phyloP scores from a whole-genome alignment of 2,797 vertebrate genomes.

The Borostomias antarcticus region DNA sequence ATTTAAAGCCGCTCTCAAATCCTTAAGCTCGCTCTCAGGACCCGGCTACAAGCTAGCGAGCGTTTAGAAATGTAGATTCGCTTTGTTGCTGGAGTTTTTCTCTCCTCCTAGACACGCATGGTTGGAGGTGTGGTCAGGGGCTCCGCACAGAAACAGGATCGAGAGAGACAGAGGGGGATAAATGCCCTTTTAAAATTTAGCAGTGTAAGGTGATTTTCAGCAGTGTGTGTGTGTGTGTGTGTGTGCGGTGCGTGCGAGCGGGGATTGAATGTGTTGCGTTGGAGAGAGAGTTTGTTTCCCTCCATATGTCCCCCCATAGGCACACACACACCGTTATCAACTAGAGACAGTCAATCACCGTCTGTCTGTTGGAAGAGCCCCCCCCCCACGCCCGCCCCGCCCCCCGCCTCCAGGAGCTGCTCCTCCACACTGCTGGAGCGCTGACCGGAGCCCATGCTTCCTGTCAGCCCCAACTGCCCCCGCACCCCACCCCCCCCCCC shows the following conservation, averaged over 20 bases:
- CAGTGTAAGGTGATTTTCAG: neutral
- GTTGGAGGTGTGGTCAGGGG: neutral
- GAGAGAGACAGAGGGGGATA: neutral
- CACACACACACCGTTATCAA: no score
- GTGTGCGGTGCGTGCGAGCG: slow-evolving; percentile 21
- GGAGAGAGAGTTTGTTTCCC: neutral
- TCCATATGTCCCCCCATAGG: neutral
- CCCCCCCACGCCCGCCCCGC: no score
- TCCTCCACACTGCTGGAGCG: slow-evolving; percentile 37
- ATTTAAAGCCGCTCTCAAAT: slow-evolving; percentile 76
- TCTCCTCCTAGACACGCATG: neutral
- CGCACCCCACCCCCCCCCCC: neutral
- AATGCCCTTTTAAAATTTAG: neutral
- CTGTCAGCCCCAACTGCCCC: slow-evolving; percentile 11
- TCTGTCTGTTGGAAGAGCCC: neutral
- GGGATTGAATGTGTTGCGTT: neutral
- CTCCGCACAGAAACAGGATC: neutral
- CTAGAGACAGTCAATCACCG: neutral
- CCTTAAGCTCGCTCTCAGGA: slow-evolving; percentile 69
- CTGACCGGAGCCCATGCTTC: slow-evolving; percentile 16
- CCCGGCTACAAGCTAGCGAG: slow-evolving; percentile 46
- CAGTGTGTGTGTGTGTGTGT: neutral
- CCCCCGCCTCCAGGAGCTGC: neutral
- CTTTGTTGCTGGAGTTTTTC: slow-evolving; percentile 6
- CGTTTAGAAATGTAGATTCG: slow-evolving; percentile 38